Evolutionary conservation across 2,888 invertebrate genomes (phyloP), one percentile per base, ranked within the genome.

Genomic region (Tenthredo notha): DNA sequence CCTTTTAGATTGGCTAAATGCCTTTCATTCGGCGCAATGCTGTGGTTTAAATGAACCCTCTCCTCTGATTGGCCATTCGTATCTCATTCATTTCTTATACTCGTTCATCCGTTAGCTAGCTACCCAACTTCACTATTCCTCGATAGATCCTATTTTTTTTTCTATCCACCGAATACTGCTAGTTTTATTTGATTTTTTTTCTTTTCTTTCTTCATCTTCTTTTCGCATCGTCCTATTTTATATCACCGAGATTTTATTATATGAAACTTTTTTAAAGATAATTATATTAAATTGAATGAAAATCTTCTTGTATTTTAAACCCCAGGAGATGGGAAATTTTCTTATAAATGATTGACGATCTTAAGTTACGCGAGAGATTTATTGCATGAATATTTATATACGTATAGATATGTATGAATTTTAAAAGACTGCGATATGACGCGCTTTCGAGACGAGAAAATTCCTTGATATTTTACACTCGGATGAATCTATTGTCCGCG

Each of bases 1-100:
- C 90, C 91, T 92, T 92, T 92, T 90, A 90, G 91, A 92, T 92
- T 91, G 91, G 91, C 92, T 93, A 92, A 92, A 93, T 92, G 92
- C 90, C 91, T 93, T 93, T 92, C 92, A 92, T 83, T 83, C 47
- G 83, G 91, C 89, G 65, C 40, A 61, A 88, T 87, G 87, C 86
- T 87, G 88, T 87, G 87, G 89, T 90, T 90, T 90, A 91, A 92
- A 92, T 91, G 90, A 88, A 90, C 87, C 87, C 90, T 91, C 89
- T 89, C 88, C 90, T 88, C 90, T 90, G 91, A 91, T 91, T 91
- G 91, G 91, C 90, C 89, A 87, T 86, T 83, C 83, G 83, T 21
- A 65, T 83, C 67, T 67, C 40, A 72, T 61, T 47, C 74, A 40
- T 84, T 43, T 84, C 74, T 33, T 43, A 25, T 77, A 74, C 65